A percentile compares a stretch with the other conserved stretches of the same genome.
phyloP scores from a whole-genome alignment of 1,140 invertebrate genomes.

The Phymastichus coffea region DNA sequence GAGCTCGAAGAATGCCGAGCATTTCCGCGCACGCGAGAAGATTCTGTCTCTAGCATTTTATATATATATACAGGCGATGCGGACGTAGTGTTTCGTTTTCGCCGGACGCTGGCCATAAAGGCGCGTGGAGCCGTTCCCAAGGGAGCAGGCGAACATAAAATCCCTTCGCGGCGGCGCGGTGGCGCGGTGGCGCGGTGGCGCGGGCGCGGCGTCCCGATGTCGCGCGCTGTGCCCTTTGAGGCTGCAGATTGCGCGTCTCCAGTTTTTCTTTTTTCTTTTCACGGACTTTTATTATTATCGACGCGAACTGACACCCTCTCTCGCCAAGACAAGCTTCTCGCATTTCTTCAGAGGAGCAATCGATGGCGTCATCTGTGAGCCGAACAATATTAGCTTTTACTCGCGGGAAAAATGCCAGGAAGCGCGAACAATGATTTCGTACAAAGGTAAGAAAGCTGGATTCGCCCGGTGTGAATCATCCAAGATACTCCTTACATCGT shows the following conservation, averaged over 20 bases:
- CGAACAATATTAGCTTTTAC: too few relatives aligned
- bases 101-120: slow-evolving; percentile 43
- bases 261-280: background rate
- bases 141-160: slow-evolving; percentile 57
- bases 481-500: background rate
- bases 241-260: slow-evolving; percentile 20
- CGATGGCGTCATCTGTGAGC: too few relatives aligned
- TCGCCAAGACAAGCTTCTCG: too few relatives aligned
- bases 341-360: too few relatives aligned
- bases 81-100: slow-evolving; percentile 49
- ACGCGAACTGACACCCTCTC: slow-evolving; percentile 28
- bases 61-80: too few relatives aligned
- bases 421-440: too few relatives aligned
- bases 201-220: slow-evolving; percentile 55
- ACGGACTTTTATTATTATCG: slow-evolving; percentile 41
- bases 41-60: too few relatives aligned
- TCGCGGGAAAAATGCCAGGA: too few relatives aligned
- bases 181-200: too few relatives aligned
- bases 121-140: slow-evolving; percentile 41
- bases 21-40: too few relatives aligned
- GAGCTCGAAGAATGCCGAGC: background rate
- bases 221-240: slow-evolving; percentile 36
- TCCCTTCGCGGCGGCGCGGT: slow-evolving; percentile 42
- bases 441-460: too few relatives aligned
- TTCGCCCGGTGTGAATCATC: background rate